A percentile compares a stretch with the other conserved stretches of the same genome.
Conservation (phyloP, 2,113 vertebrate genomes). For the Brienomyrus brachyistius region DNA sequence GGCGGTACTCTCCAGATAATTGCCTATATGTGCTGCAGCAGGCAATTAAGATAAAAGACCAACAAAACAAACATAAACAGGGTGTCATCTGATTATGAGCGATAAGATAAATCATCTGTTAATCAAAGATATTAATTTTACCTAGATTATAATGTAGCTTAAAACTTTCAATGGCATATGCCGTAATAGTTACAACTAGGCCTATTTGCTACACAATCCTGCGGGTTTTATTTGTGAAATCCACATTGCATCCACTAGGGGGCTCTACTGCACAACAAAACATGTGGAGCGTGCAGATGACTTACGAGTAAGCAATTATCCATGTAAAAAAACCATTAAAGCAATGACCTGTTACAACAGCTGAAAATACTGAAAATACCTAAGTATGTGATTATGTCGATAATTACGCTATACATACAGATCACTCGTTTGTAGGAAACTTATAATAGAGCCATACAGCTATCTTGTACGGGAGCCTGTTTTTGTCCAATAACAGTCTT, state of each 20-base stretch:
- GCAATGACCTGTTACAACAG: neutral
- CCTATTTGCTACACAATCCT: neutral
- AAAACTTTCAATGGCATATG: neutral
- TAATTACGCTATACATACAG: neutral
- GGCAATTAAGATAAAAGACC: neutral
- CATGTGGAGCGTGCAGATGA: neutral
- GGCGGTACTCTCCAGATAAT: neutral
- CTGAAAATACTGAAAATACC: neutral
- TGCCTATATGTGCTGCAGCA: too few relatives aligned
- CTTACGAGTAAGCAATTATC: neutral
- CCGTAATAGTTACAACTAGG: neutral
- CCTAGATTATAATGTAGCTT: neutral
- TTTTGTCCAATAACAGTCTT: neutral
- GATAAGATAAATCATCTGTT: neutral
- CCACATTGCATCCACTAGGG: conserved; percentile 10
- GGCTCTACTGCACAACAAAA: conserved; percentile 9
- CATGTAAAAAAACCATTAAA: neutral
- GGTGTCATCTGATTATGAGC: neutral
- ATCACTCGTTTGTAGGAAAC: neutral
- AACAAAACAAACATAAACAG: neutral
- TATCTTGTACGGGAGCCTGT: neutral
- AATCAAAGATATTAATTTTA: neutral
- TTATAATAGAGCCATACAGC: neutral
- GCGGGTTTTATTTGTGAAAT: neutral
- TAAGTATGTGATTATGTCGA: neutral